Base-by-base conservation (phyloP, 2,888 invertebrate species). In the Microctonus brassicae region DNA sequence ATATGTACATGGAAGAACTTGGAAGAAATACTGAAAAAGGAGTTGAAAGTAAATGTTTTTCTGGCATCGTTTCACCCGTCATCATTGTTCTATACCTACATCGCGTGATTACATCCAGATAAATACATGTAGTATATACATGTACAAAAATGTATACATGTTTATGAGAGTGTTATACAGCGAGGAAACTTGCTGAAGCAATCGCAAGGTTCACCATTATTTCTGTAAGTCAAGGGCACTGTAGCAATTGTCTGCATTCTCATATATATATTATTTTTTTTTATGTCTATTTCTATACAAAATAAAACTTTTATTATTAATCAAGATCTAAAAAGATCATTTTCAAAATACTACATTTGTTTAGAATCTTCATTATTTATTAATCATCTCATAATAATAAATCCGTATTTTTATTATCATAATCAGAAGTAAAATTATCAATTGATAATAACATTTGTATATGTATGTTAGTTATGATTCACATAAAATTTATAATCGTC, bases 191-290 rank as follows among this genome's bases (percentile, higher is more conserved):
- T 63, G 47, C 24, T 7, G 3, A 3, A 29, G 65, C 24, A 55
- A 65, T 65, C 34, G 53, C 17, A 34, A 9, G 13, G 34, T 65
- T 65, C 55, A 34, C 65, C 33, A 65, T 55, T 65, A 53, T 22
- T 36, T 65, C 65, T 65, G 55, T 34, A 29, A 29, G 65, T 53
- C 65, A 65, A 65, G 55, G 65, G 34, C 63, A 42, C 52, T 65
- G 17, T 47, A 65, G 55, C 65, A 34, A 65, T 53, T 17, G 47
- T 47, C 47, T 65, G 36, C 36, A 53, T 55, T 55, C 53, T 65
- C 36, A 33, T 55, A 65, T 42, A n/a, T 29, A n/a, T 39, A 13
- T 29, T 24, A 42, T 22, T 17, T 10, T 20, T 36, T 22, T 33
- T 39, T 36, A 17, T 62, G 13, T 36, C 26, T 36, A 26, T 42